Base-by-base conservation (phyloP, 2,888 invertebrate genomes). In the Mythimna ferrago region DNA sequence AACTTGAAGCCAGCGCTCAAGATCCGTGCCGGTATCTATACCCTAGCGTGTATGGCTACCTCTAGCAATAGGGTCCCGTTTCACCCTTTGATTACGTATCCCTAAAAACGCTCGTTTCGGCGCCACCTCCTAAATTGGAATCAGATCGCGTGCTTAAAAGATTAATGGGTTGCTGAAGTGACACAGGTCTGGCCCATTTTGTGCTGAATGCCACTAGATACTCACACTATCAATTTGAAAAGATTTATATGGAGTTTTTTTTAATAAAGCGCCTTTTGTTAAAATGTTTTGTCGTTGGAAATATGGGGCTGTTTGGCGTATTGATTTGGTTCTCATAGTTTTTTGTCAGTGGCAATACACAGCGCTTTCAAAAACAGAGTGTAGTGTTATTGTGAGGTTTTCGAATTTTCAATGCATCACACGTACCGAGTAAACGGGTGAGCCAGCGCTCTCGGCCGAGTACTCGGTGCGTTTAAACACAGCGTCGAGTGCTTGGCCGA, bases 81-180 rank as follows among this genome's bases (percentile, higher is more conserved):
- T 32, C 5, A 32, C 32, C 32, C 3, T 5, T 32, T 32, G 32
- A 5, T 32, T 32, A 32, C 32, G 32, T 5, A 32, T 32, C 32
- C 32, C 32, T 19, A 56, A 70, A 74, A 78, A 72, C 80, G 82
- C 81, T 79, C 41, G 73, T 78, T 82, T 79, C 68, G 73, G 56
- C 32, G 80, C 76, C 76, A 68, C 71, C 71, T 80, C 83, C 71
- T 73, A 85, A 82, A 88, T 85, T 80, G 86, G 84, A 87, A 87
- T 86, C 81, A 80, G 77, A 85, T 87, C 83, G 88, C 88, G 87
- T 88, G 87, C 79, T 48, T 73, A 69, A 66, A 85, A 89, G 87
- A 89, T 89, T 89, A 89, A 89, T 89, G 86, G 78, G 53, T 73
- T 84, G 74, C 76, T 81, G 82, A 82, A 83, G 87, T 81, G 87